These are phyloP conservation scores for Eurypyga helias DNA, from an alignment of 2,113 vertebrate genomes.

Conservation along the genomic window DNA sequence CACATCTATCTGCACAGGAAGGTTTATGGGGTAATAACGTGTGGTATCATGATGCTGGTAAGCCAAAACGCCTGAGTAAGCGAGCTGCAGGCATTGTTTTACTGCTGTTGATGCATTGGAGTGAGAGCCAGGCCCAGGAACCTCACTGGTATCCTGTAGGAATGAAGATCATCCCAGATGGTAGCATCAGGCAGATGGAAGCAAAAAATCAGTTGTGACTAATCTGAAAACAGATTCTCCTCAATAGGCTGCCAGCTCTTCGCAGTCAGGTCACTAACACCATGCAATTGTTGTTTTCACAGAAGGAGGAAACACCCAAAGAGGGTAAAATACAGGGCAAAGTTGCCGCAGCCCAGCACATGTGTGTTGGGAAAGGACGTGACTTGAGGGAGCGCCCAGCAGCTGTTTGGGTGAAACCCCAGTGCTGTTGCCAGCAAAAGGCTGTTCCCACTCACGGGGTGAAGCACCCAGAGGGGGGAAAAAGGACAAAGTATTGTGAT, in stretches of 20 bases:
- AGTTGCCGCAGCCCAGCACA: neutral
- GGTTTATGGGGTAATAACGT: neutral
- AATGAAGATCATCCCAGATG: neutral
- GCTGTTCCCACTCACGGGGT: neutral
- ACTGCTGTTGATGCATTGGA: neutral
- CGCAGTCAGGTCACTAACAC: neutral
- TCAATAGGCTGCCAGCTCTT: neutral
- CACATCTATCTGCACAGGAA: neutral
- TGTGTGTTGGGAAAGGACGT: accelerated
- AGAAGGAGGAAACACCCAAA: neutral
- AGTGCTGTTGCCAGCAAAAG: neutral
- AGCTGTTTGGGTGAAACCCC: neutral
- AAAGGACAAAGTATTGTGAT: neutral
- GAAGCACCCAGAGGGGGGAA: neutral
- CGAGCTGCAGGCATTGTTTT: neutral
- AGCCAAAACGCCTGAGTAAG: neutral
- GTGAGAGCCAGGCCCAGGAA: neutral
- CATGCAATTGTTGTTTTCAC: neutral
- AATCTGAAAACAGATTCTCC: neutral
- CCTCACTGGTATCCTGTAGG: neutral
- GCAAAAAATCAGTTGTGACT: neutral
- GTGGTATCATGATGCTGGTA: neutral
- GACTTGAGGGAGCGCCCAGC: neutral
- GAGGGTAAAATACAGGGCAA: neutral
- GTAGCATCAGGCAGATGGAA: neutral